These are phyloP conservation scores for Catharus bicknelli DNA, from an alignment of 2,113 vertebrate genomes.

Conservation along the genomic window DNA sequence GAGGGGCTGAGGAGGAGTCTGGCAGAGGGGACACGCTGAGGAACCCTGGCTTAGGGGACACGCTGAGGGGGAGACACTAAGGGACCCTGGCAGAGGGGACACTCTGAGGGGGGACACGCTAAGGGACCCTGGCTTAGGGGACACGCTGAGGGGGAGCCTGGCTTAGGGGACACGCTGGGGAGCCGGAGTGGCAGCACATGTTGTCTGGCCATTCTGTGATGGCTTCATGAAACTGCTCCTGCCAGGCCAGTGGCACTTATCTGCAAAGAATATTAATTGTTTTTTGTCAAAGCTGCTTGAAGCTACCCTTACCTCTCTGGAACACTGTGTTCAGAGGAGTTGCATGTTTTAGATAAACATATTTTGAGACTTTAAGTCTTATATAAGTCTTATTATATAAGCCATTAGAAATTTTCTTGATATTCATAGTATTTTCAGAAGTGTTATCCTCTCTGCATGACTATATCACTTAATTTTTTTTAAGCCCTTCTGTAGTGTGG, in stretches of 20 bases:
- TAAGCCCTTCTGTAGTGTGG: background rate
- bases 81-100: no score
- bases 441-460: background rate
- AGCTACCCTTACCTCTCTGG: background rate
- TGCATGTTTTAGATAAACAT: background rate
- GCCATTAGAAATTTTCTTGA: background rate
- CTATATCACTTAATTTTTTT: background rate
- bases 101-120: no score
- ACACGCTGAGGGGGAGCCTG: background rate
- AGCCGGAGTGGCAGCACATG: rapidly evolving
- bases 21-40: no score
- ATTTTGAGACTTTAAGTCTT: background rate
- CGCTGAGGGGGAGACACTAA: no score
- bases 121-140: no score
- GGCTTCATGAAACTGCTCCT: background rate
- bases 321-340: background rate
- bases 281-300: background rate
- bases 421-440: background rate
- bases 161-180: background rate
- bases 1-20: background rate
- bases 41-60: no score
- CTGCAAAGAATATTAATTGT: background rate
- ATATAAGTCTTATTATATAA: background rate
- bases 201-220: rapidly evolving
- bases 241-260: background rate